Conservation (phyloP, 2,888 invertebrate genomes). For the Apamea monoglypha region DNA sequence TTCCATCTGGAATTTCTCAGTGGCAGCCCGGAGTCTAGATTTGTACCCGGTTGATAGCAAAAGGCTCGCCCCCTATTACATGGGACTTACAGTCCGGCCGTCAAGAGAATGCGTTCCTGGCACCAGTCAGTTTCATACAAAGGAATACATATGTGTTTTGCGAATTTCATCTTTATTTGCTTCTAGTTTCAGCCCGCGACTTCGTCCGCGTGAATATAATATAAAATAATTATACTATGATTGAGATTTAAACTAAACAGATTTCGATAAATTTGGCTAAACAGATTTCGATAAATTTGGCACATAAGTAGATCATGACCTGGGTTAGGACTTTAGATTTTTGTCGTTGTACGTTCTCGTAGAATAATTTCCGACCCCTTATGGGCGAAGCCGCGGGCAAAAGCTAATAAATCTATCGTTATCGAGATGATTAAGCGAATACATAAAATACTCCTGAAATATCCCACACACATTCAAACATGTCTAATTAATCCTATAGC, state of each 20-base stretch:
- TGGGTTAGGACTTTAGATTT: not conserved
- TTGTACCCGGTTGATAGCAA: not conserved
- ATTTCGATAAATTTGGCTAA: not conserved
- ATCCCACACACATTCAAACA: not conserved
- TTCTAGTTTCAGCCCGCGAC: too few species aligned
- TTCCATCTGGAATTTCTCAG: not conserved
- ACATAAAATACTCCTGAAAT: not conserved
- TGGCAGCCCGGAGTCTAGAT: not conserved
- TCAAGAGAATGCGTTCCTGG: too few species aligned
- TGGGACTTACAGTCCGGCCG: too few species aligned
- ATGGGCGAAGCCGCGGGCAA: not conserved
- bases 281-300: not conserved
- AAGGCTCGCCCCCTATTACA: not conserved
- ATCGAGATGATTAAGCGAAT: not conserved
- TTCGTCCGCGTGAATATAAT: too few species aligned
- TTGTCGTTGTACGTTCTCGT: too few species aligned
- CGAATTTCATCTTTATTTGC: too few species aligned
- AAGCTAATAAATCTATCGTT: not conserved
- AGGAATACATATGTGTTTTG: too few species aligned
- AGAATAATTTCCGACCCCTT: not conserved
- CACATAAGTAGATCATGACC: too few species aligned
- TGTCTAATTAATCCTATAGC: constrained; percentile 16
- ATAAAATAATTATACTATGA: too few species aligned
- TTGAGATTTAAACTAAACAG: too few species aligned
- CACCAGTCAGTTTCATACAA: too few species aligned